Conservation (phyloP, 2,797 vertebrate genomes). For the Apogon talboti region DNA sequence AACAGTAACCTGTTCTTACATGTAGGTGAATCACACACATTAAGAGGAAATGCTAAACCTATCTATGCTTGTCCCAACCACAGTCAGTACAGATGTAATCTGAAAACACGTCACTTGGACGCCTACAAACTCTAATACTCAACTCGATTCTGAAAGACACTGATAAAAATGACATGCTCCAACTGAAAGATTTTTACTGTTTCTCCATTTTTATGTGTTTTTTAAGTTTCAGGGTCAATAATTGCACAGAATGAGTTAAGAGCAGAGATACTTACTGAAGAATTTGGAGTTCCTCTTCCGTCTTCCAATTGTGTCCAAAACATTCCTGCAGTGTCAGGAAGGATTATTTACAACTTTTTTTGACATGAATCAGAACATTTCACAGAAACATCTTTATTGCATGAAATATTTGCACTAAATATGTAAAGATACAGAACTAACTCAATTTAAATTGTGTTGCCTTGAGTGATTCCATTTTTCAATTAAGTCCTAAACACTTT, state of each 20-base stretch:
- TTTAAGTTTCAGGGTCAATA: background rate
- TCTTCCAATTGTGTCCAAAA: conserved; percentile 64
- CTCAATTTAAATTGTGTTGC: too few relatives aligned
- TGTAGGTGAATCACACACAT: conserved; percentile 50
- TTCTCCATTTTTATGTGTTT: background rate
- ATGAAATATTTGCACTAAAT: background rate
- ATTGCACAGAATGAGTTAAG: background rate
- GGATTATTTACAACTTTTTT: background rate
- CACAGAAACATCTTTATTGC: background rate
- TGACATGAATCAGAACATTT: background rate
- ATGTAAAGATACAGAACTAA: background rate
- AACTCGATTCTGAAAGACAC: background rate
- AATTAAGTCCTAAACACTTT: background rate
- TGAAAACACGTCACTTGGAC: conserved; percentile 13
- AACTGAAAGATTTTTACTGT: background rate
- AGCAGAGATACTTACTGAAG: conserved; percentile 79
- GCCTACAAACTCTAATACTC: background rate
- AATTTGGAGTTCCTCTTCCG: conserved; percentile 80
- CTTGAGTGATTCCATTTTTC: background rate
- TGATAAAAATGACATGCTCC: background rate
- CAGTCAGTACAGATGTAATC: conserved; percentile 38
- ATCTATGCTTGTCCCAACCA: conserved; percentile 29
- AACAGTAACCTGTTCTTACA: conserved; percentile 19
- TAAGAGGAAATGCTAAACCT: conserved; percentile 49
- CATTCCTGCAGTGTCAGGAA: conserved; percentile 55